Evolutionary conservation across 30 jellyfish, hydroid and myxozoan species (phyloP), one percentile per base, ranked within the genome.

Genomic region (Sanderia malayensis): DNA sequence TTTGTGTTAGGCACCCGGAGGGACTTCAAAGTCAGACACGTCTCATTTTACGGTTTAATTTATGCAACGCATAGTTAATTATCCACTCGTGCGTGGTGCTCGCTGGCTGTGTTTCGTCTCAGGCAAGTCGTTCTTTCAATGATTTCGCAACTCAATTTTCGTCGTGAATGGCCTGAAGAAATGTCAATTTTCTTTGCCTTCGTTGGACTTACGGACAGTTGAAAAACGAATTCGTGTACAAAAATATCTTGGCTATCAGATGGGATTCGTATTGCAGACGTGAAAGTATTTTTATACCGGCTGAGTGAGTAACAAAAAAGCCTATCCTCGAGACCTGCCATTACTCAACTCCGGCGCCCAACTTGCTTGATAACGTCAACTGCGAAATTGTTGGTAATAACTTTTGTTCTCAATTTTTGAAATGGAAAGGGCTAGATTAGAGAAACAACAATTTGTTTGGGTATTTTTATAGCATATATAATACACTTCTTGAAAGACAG

Each of bases 31-130:
- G 74, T 11, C 71, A 52, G 89, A 78, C 89, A 78, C 89, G 89
- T 76, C 88, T 66, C 47, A 63, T 20, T 4, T 4, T 15, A 24
- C 24, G 21, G 49, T 24, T 2, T 78, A 78, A 78, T 64, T 46
- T 78, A 78, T 78, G 89, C 74, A 59, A n/a, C 22, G 89, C 82
- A 64, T 64, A 33, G 1, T 29, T 64, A 44, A 64, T 28, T 78
- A 61, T 64, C 70, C 73, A 78, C 61, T 52, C 70, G 89, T 78
- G 82, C 89, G 89, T 78, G 89, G 64, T 49, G 64, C 25, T 49
- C n/a, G 24, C 64, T 9, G 64, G 8, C 25, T 24, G 6, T 24
- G 23, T 15, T 19, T 19, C 24, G 64, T 49, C 15, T 41, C 15
- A 24, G 18, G 64, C 23, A 49, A 49, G 23, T 9, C 24, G 64